A percentile compares a stretch with the other conserved stretches of the same genome.
Conservation (phyloP, 2,888 invertebrate species). For the Quadroppia sp. region DNA sequence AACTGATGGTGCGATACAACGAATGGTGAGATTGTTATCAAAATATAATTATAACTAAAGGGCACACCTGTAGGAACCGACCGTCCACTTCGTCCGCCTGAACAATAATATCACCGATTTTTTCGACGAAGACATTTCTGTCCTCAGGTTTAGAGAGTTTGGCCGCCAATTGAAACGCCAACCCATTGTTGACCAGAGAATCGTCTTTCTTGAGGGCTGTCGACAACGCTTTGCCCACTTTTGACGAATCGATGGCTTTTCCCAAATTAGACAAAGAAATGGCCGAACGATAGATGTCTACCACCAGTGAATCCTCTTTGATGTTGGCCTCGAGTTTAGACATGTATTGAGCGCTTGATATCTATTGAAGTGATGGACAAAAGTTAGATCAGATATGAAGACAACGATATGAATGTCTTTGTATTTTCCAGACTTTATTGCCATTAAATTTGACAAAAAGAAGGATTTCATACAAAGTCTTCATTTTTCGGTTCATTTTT, state of each 20-base stretch:
- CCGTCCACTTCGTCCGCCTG: constrained; percentile 94
- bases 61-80: constrained; percentile 60
- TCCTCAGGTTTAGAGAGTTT: constrained; percentile 60
- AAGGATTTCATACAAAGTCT: constrained; percentile 25
- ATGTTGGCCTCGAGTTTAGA: constrained; percentile 60
- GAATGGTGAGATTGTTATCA: too few species aligned
- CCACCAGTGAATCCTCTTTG: constrained; percentile 63
- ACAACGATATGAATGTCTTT: constrained; percentile 14
- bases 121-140: constrained; percentile 58
- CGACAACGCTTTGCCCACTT: constrained; percentile 68
- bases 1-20: constrained; percentile 62
- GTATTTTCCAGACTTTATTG: constrained; percentile 26
- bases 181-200: constrained; percentile 35
- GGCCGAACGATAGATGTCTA: constrained; percentile 70
- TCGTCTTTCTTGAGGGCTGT: constrained; percentile 79
- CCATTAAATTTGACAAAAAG: not conserved
- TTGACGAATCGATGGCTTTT: constrained; percentile 62
- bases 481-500: constrained; percentile 20
- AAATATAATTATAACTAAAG: too few species aligned
- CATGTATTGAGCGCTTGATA: not conserved
- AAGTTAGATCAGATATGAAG: not conserved
- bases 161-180: constrained; percentile 60
- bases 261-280: constrained; percentile 66
- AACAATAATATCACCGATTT: constrained; percentile 84
- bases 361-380: not conserved